Evolutionary conservation across 64 coral and sea anemone species (phyloP), one percentile per base, ranked within the genome.

Genomic region (Hydrozoanthus tunicans): DNA sequence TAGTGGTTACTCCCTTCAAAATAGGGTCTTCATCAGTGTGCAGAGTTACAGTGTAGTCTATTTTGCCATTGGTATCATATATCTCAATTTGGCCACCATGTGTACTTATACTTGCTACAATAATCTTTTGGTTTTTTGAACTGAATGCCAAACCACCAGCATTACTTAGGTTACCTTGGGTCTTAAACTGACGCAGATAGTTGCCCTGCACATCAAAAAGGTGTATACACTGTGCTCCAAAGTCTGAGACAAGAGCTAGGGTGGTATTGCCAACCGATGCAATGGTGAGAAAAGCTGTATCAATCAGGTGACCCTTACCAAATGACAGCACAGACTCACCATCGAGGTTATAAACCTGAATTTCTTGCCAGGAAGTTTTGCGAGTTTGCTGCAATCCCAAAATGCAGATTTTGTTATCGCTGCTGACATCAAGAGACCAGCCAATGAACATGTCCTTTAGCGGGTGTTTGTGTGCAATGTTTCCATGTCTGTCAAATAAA

Each of bases 171-270:
- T 57, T 79, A 6, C 64, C 62, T 56, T 80, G 51, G 25, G 65
- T 77, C 66, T 91, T 91, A 27, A 91, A 91, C 77, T 81, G 77
- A 10, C n/a, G 75, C 23, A 81, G 62, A 17, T 17, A 63, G n/a
- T 80, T 51, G 9, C 90, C 90, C 15, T 80, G 64, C 56, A 81
- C 90, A 72, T 91, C 56, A 51, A 91, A 91, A 51, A 91, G 59
- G 63, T 81, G 78, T 8, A 91, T 78, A 80, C 67, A 79, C 4
- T 68, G 66, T 20, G 53, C 84, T 51, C 67, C 84, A 60, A 88
- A 88, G 73, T 88, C 84, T 88, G 77, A 81, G 7, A 91, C 59
- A 58, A 70, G 53, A 57, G 70, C 52, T 69, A 70, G 53, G 23
- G 56, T 65, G 7, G 56, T 23, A 9, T 81, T 55, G 9, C 77